Conservation (phyloP, 2,113 vertebrate species). For the Archilochus colubris region DNA sequence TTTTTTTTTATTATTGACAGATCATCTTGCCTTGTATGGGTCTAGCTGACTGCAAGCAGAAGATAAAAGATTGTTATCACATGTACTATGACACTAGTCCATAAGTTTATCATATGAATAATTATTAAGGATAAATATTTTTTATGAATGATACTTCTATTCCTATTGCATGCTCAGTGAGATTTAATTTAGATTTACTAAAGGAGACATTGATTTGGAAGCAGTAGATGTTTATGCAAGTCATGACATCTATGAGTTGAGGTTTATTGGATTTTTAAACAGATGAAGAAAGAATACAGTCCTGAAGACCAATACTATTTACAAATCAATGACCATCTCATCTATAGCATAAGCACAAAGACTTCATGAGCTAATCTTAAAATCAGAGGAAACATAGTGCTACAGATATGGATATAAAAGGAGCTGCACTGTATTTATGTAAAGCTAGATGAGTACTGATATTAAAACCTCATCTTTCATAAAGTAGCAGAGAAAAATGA, state of each 20-base stretch:
- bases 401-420: background rate
- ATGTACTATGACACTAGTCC: background rate
- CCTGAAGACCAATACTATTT: background rate
- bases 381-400: constrained; percentile 13
- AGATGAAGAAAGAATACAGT: background rate
- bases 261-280: constrained; percentile 30
- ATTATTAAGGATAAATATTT: background rate
- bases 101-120: background rate
- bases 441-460: background rate
- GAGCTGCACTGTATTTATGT: background rate
- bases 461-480: background rate
- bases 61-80: background rate
- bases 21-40: background rate
- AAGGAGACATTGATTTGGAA: background rate
- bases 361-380: background rate
- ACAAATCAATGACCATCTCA: background rate
- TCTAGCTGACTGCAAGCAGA: background rate
- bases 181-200: constrained; percentile 51
- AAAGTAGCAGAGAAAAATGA: background rate
- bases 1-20: background rate
- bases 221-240: background rate
- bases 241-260: background rate
- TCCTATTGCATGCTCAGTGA: background rate
- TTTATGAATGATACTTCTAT: background rate
- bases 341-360: background rate